Evolutionary conservation across 64 coral and sea anemone species (phyloP).

Genomic region (Trachythela sp.): DNA sequence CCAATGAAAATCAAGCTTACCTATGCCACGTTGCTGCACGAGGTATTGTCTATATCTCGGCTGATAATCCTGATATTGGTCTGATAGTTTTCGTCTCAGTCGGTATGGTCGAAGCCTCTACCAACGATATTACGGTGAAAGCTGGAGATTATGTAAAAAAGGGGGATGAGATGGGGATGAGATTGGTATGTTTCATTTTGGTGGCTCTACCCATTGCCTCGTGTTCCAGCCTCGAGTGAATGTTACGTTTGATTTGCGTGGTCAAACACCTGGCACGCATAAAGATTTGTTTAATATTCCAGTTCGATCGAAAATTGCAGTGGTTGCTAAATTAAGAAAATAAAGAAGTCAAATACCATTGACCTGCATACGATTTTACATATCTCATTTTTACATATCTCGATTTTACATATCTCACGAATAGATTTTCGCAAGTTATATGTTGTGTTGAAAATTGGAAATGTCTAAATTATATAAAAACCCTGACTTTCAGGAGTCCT

Average conservation of each 20-base stretch:
- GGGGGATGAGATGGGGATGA: conserved; percentile 37
- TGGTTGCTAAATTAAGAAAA: background rate
- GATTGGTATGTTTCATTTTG: conserved; percentile 71
- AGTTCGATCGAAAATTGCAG: background rate
- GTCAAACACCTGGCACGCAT: conserved; percentile 54
- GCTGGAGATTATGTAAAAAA: conserved; percentile 54
- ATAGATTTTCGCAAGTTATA: too few species aligned
- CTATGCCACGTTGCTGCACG: conserved; percentile 62
- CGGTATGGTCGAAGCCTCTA: conserved; percentile 71
- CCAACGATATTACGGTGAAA: conserved; percentile 63
- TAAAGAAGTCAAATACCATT: too few species aligned
- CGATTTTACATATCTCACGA: too few species aligned
- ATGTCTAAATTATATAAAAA: too few species aligned
- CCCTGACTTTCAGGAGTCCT: too few species aligned
- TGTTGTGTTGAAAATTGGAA: too few species aligned
- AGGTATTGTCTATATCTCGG: conserved; percentile 64
- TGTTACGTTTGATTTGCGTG: conserved; percentile 47
- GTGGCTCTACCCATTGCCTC: conserved; percentile 66
- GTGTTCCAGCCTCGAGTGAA: conserved; percentile 63
- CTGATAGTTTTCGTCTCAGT: conserved; percentile 76
- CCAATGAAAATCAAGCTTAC: conserved; percentile 61
- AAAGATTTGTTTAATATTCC: conserved; percentile 42
- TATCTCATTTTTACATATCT: too few species aligned
- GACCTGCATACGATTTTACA: too few species aligned
- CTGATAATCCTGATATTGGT: conserved; percentile 74